phyloP scores from a whole-genome alignment of 2,797 vertebrate genomes.

The Meriones psammophilus region DNA sequence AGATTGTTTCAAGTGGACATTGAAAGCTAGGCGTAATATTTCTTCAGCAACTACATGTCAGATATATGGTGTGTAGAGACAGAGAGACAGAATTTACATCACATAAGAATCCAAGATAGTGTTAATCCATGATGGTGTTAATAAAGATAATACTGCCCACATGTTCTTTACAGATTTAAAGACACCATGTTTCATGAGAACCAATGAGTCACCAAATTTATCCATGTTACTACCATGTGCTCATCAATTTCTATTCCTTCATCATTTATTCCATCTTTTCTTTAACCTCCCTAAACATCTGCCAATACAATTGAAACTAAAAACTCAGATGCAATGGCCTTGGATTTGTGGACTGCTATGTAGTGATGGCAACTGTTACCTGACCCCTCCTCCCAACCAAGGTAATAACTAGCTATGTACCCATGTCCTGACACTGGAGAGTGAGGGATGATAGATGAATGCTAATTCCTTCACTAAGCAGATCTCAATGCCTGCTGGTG shows the following conservation, averaged over 20 bases:
- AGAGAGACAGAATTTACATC: neutral
- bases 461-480: neutral
- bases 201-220: neutral
- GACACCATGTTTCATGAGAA: neutral
- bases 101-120: neutral
- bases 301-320: neutral
- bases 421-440: neutral
- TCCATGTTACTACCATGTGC: neutral
- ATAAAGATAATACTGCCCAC: neutral
- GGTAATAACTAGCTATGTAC: neutral
- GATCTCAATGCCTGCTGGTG: neutral
- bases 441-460: neutral
- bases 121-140: neutral
- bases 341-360: neutral
- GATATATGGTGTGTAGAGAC: neutral
- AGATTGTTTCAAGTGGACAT: neutral
- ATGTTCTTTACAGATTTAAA: neutral
- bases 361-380: neutral
- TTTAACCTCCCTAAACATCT: neutral
- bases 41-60: neutral
- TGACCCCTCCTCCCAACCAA: neutral
- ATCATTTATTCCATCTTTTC: neutral
- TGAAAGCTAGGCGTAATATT: neutral
- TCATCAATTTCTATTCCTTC: neutral
- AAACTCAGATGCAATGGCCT: neutral